Conservation (phyloP, 2,797 vertebrate genomes). For the Tolypeutes matacus region DNA sequence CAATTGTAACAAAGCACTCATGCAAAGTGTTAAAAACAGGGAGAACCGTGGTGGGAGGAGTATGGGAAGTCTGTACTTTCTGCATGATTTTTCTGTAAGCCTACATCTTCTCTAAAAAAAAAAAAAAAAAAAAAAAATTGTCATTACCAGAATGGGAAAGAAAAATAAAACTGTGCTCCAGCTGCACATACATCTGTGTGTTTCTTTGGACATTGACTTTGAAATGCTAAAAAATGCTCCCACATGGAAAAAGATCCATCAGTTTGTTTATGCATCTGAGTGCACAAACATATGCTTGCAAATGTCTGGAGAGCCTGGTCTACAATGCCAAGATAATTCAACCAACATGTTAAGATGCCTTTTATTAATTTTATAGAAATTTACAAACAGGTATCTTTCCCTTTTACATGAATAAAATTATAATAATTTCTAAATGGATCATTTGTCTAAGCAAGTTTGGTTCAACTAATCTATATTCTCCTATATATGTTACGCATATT, state of each 20-base stretch:
- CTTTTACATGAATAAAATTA: background rate
- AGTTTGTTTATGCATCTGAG: constrained; percentile 60
- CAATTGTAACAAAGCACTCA: too few species aligned
- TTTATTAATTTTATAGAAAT: background rate
- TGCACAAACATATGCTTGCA: background rate
- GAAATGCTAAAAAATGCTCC: constrained; percentile 66
- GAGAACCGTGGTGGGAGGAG: too few species aligned
- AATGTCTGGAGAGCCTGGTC: background rate
- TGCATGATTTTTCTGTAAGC: too few species aligned
- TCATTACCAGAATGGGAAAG: background rate
- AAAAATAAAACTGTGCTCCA: constrained; percentile 44
- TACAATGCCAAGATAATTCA: background rate
- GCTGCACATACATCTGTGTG: constrained; percentile 70
- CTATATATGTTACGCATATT: background rate
- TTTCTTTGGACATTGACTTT: constrained; percentile 68
- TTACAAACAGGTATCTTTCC: background rate
- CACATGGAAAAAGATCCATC: constrained; percentile 48
- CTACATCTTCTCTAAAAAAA: too few species aligned
- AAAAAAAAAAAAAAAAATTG: constrained; percentile 21
- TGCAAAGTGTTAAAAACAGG: too few species aligned
- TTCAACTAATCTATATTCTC: background rate
- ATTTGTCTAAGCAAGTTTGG: background rate
- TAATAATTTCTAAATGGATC: background rate
- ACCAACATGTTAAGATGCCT: background rate
- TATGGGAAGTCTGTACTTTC: too few species aligned